These are phyloP conservation scores for Diceros bicornis DNA, from an alignment of 2,797 vertebrate species.

Conservation along the genomic window DNA sequence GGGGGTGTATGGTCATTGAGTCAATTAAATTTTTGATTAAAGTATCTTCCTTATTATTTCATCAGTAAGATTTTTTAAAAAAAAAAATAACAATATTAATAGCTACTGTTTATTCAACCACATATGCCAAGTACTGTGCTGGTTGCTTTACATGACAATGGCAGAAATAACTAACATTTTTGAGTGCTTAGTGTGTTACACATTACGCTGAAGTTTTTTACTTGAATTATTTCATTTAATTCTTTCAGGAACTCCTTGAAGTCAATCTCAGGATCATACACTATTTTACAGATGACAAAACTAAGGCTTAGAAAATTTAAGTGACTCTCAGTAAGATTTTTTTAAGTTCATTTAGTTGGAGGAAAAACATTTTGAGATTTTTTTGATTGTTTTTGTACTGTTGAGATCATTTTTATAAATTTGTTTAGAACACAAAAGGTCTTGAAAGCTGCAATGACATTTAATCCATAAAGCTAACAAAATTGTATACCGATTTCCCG, in stretches of 20 bases:
- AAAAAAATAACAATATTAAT: not conserved
- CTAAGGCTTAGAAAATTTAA: slow-evolving; percentile 2
- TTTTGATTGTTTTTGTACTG: not conserved
- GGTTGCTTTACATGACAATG: not conserved
- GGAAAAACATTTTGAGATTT: not conserved
- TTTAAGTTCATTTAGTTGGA: not conserved
- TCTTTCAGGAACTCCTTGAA: slow-evolving; percentile 2
- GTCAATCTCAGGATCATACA: not conserved
- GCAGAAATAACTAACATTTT: not conserved
- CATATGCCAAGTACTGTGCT: not conserved
- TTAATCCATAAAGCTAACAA: slow-evolving; percentile 4
- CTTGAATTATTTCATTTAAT: slow-evolving; percentile 28
- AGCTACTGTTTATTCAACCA: not conserved
- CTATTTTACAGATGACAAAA: slow-evolving; percentile 12
- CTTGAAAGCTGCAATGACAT: not conserved
- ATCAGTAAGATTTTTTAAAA: not conserved
- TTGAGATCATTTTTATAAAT: slow-evolving; percentile 29
- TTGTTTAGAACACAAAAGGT: not conserved
- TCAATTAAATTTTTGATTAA: slow-evolving; percentile 26
- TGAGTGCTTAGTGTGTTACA: not conserved
- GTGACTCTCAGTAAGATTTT: not conserved
- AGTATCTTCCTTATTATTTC: slow-evolving; percentile 17
- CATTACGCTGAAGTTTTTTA: not conserved
- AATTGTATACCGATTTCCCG: not conserved
- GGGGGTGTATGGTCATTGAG: not conserved